Conservation (phyloP, 2,113 vertebrate species). For the Cavia porcellus region DNA sequence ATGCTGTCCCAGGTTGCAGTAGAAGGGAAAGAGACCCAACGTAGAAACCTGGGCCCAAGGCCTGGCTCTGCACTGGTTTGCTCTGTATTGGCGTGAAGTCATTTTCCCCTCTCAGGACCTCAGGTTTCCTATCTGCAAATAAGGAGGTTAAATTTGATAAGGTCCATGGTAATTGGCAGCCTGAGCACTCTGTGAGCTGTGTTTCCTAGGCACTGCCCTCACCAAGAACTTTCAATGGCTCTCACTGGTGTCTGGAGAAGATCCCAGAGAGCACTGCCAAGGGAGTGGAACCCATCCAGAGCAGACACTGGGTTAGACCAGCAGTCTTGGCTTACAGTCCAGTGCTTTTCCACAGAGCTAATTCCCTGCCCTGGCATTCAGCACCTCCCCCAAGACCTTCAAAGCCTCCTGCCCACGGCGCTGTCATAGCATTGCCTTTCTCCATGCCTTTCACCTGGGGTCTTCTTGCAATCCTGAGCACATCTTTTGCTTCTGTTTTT, state of each 20-base stretch:
- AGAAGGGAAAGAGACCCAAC: background rate
- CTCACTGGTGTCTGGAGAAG: background rate
- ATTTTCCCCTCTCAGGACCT: background rate
- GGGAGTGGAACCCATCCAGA: background rate
- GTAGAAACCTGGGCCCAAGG: background rate
- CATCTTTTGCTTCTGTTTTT: background rate
- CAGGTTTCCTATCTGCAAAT: constrained; percentile 20
- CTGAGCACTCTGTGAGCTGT: background rate
- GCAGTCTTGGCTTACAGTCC: background rate
- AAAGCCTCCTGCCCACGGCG: background rate
- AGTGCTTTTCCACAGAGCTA: background rate
- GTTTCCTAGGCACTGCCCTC: constrained; percentile 8
- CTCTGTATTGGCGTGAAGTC: background rate
- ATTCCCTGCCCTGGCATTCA: background rate
- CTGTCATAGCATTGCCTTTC: background rate
- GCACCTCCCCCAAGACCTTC: background rate
- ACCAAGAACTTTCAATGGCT: background rate
- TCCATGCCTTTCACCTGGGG: background rate
- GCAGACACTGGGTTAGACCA: background rate
- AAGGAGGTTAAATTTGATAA: background rate
- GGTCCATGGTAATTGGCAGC: background rate
- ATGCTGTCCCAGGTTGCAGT: background rate
- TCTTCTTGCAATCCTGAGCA: background rate
- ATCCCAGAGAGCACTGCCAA: background rate
- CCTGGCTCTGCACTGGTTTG: constrained; percentile 49